Base-by-base conservation (phyloP, 2,797 vertebrate species). In the Acipenser transmontanus region DNA sequence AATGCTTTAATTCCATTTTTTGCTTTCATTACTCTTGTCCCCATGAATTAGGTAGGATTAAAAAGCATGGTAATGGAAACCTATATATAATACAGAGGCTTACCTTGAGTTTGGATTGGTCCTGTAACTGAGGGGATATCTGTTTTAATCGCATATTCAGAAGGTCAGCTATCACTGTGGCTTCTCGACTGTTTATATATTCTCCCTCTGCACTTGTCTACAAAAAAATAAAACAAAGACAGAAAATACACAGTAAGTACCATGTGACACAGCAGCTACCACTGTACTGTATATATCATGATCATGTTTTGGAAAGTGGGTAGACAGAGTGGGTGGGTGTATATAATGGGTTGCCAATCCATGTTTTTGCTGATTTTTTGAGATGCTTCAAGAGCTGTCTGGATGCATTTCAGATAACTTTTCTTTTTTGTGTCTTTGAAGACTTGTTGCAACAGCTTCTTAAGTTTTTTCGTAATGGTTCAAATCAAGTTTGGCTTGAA, bases 151-250 rank as follows among this genome's bases (percentile, higher is more conserved):
- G 85, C 84, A 90, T 83, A 59, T 77, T 84, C 84, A 97, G 72
- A 69, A 87, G 63, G 69, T 92, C 82, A 49, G 89, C 82, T 6
- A 99, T 96, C 50, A 82, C 76, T 70, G 80, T 89, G 57, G 92
- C 89, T 2, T 96, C 94, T 72, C 91, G 91, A 75, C 92, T 89
- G 72, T 95, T 93, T 73, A 99, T 82, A 48, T 87, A 78, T 63
- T 98, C 94, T 1, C 95, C 94, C 9, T 81, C 80, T 64, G 79
- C 74, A 62, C 75, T 89, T 80, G 82, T 85, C 95, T 98, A 76
- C 7, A 71, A 70, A 70, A 48, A 69, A 67, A 71, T n/a, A n/a
- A n/a, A n/a, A n/a, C n/a, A 72, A 7, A 73, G 61, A 76, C 11
- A 65, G 4, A 68, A 34, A 1, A 70, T 9, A 60, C 47, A 47